These are phyloP conservation scores for Pachyuromys duprasi DNA, from an alignment of 2,797 vertebrate species.

Conservation along the genomic window DNA sequence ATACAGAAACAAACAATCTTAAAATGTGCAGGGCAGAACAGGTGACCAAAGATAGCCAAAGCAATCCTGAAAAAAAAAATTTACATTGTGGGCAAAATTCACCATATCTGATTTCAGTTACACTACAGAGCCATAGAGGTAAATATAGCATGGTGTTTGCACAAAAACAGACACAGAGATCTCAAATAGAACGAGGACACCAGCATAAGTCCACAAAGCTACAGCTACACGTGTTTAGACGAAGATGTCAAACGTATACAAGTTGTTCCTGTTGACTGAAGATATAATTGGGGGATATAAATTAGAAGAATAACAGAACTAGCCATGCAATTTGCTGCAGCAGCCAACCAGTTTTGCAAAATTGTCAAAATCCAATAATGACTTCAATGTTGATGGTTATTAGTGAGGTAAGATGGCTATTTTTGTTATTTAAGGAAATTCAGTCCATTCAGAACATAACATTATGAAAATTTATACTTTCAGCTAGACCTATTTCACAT, in stretches of 20 bases:
- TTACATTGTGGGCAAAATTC: no score
- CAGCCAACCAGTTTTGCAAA: slow-evolving; percentile 26
- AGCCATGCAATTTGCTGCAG: neutral
- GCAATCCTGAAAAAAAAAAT: neutral
- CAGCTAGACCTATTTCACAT: slow-evolving; percentile 58
- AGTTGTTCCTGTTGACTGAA: neutral
- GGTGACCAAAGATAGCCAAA: neutral
- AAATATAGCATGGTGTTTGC: neutral
- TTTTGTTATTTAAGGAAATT: slow-evolving; percentile 74
- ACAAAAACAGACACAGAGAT: neutral
- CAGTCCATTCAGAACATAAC: slow-evolving; percentile 65
- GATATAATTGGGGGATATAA: neutral
- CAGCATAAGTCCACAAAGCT: neutral
- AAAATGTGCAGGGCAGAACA: neutral
- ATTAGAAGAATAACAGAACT: neutral
- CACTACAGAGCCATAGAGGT: neutral
- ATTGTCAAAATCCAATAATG: slow-evolving; percentile 45
- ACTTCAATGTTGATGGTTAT: slow-evolving; percentile 53
- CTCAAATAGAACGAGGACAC: neutral
- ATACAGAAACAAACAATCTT: neutral
- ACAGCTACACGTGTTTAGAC: neutral
- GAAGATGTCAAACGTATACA: neutral
- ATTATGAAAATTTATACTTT: slow-evolving; percentile 69
- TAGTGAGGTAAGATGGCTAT: slow-evolving; percentile 42
- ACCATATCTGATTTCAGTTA: neutral